Percentiles rank a stretch among this genome's conserved stretches.
Evolutionary conservation across 1,140 invertebrate species (phyloP).

Genomic region (Drosophila auraria): DNA sequence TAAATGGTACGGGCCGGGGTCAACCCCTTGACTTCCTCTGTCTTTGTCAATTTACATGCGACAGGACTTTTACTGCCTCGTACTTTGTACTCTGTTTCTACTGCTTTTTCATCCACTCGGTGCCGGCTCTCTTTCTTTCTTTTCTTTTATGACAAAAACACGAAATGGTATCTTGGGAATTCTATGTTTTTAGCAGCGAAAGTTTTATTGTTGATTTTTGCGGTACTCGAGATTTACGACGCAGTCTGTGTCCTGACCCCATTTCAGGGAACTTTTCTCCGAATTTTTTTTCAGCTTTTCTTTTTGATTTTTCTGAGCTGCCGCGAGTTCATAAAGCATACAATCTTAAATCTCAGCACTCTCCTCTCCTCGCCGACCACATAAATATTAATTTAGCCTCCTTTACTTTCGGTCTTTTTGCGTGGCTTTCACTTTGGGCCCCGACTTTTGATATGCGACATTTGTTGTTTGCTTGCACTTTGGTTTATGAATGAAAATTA

Average conservation of each 20-base stretch:
- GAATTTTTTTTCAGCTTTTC: constrained; percentile 8
- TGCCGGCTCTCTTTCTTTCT: constrained; percentile 37
- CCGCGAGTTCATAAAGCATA: constrained; percentile 56
- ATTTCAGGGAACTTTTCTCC: constrained; percentile 29
- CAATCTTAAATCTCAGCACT: constrained; percentile 66
- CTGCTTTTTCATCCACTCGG: constrained; percentile 45
- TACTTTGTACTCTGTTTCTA: constrained; percentile 25
- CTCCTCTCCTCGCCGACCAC: constrained; percentile 25
- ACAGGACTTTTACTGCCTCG: constrained; percentile 44
- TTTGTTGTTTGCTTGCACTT: constrained; percentile 52
- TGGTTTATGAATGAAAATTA: constrained; percentile 54
- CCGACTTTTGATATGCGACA: constrained; percentile 47
- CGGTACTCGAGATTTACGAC: constrained; percentile 71
- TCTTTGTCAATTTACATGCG: constrained; percentile 57
- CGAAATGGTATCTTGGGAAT: constrained; percentile 68
- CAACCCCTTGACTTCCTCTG: neutral
- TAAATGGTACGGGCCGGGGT: constrained; percentile 13
- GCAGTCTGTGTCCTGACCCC: constrained; percentile 43
- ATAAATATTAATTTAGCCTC: constrained; percentile 80
- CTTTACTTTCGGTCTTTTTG: constrained; percentile 51
- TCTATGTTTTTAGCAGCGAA: constrained; percentile 57
- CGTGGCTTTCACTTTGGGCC: constrained; percentile 49
- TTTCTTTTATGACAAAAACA: constrained; percentile 59
- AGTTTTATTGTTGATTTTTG: constrained; percentile 80
- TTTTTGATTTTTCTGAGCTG: constrained; percentile 19